Conservation (phyloP, 2,888 invertebrate species). For the Cantharis rufa region DNA sequence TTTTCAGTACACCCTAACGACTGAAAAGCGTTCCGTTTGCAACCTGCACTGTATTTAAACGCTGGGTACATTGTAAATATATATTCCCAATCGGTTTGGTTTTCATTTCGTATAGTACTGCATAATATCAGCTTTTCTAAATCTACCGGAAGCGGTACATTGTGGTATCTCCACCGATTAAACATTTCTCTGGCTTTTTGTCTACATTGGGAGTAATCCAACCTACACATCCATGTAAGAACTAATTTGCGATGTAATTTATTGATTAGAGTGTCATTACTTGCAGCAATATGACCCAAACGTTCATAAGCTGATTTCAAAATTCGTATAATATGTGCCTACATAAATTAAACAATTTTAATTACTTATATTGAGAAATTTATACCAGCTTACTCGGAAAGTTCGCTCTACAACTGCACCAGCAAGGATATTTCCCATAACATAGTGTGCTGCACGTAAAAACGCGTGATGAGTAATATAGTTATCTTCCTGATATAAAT, state of each 20-base stretch:
- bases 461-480: constrained; percentile 52
- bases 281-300: constrained; percentile 48
- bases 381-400: neutral
- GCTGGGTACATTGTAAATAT: constrained; percentile 58
- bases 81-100: constrained; percentile 62
- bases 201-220: constrained; percentile 63
- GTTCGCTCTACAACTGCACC: neutral
- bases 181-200: constrained; percentile 54
- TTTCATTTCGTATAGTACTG: constrained; percentile 68
- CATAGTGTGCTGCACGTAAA: neutral
- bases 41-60: neutral
- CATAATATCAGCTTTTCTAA: constrained; percentile 74
- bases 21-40: constrained; percentile 17
- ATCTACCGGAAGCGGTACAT: constrained; percentile 60
- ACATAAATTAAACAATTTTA: neutral
- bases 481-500: constrained; percentile 62
- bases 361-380: neutral
- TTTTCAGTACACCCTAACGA: constrained; percentile 30
- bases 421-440: neutral
- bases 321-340: constrained; percentile 9
- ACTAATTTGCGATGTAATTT: constrained; percentile 64
- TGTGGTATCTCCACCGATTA: constrained; percentile 44
- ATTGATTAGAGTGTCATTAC: constrained; percentile 52
- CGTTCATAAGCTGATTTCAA: constrained; percentile 11
- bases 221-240: constrained; percentile 66